Percentiles rank a stretch among this genome's conserved stretches.
Conservation (phyloP, 2,113 vertebrate genomes). For the Cyprinus carpio region DNA sequence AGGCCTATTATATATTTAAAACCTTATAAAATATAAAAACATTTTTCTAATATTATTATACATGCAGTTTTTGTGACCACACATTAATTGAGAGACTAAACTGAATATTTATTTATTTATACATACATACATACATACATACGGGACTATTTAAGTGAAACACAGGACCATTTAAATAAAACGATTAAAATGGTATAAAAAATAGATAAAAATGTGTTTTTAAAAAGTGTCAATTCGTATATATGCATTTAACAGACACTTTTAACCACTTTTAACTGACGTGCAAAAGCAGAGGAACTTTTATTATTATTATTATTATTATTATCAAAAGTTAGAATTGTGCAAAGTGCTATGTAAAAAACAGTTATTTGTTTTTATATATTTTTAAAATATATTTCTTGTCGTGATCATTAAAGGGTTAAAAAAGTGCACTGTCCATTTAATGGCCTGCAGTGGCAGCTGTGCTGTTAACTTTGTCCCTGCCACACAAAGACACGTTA, state of each 20-base stretch:
- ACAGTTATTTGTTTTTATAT: background rate
- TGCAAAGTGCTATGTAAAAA: background rate
- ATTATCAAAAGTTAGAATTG: background rate
- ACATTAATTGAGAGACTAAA: too few relatives aligned
- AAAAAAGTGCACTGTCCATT: conserved; percentile 24
- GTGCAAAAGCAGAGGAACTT: background rate
- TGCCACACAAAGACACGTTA: conserved; percentile 54
- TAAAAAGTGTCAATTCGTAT: too few relatives aligned
- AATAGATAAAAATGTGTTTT: background rate
- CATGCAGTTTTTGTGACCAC: too few relatives aligned
- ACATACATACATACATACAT: too few relatives aligned
- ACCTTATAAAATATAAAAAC: too few relatives aligned
- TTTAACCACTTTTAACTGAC: too few relatives aligned
- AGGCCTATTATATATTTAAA: too few relatives aligned
- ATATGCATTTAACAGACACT: too few relatives aligned
- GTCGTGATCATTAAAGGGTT: background rate
- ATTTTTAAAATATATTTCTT: background rate
- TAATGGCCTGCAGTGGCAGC: conserved; percentile 41
- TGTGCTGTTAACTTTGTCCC: conserved; percentile 54
- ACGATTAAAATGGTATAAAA: background rate
- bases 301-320: too few relatives aligned
- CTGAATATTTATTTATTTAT: too few relatives aligned
- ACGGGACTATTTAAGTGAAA: too few relatives aligned
- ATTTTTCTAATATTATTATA: too few relatives aligned
- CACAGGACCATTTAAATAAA: background rate